Conservation (phyloP, 2,113 vertebrate species). For the Dinomys branickii region DNA sequence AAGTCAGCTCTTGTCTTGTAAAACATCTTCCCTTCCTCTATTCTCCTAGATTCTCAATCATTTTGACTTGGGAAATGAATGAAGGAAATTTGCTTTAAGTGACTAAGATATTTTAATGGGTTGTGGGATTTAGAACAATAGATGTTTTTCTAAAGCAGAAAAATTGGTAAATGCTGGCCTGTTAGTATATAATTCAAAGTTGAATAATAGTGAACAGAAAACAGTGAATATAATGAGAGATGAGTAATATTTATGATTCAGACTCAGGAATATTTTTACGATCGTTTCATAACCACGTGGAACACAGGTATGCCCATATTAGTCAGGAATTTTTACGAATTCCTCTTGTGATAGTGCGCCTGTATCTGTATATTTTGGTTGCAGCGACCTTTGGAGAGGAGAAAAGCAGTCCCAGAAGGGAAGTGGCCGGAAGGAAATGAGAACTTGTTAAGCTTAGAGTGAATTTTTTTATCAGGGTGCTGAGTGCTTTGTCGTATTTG, state of each 20-base stretch:
- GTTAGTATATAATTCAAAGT: background rate
- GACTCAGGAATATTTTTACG: background rate
- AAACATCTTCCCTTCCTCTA: background rate
- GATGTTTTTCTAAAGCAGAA: background rate
- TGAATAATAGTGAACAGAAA: background rate
- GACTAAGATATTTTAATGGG: background rate
- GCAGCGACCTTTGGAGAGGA: background rate
- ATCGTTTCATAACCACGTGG: background rate
- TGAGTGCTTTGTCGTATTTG: constrained; percentile 1
- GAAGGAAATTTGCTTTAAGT: constrained; percentile 11
- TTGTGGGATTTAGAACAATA: constrained; percentile 11
- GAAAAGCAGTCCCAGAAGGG: background rate
- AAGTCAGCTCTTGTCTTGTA: background rate
- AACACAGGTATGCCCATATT: background rate
- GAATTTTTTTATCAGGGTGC: background rate
- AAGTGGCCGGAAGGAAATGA: background rate
- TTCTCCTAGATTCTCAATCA: background rate
- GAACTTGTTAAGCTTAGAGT: background rate
- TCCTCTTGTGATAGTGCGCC: background rate
- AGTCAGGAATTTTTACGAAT: background rate
- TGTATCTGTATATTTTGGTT: background rate
- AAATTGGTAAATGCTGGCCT: background rate
- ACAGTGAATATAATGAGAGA: background rate
- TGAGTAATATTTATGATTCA: background rate
- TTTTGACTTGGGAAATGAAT: constrained; percentile 40